Evolutionary conservation across 1,140 invertebrate genomes (phyloP).

Genomic region (Lethocerus indicus): DNA sequence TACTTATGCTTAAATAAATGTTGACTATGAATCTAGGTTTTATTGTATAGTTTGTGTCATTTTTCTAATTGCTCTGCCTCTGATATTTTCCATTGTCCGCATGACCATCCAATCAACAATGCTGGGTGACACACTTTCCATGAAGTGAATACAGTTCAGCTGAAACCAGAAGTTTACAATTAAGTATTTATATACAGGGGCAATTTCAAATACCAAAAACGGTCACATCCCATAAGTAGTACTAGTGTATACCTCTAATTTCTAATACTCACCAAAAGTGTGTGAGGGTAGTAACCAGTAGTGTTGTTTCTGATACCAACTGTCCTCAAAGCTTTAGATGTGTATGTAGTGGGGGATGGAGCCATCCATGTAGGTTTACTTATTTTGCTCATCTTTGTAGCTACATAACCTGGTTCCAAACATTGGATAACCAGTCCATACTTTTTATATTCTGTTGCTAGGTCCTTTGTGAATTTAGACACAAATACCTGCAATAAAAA

Average conservation of each 20-base stretch:
- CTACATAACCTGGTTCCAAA: constrained; percentile 73
- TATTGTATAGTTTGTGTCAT: constrained; percentile 5
- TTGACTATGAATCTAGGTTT: no score
- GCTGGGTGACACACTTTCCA: constrained; percentile 11
- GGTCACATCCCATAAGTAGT: no score
- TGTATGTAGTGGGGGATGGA: constrained; percentile 61
- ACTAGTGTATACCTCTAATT: neutral
- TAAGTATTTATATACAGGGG: no score
- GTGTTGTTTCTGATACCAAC: constrained; percentile 55
- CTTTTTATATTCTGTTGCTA: constrained; percentile 58
- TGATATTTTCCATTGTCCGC: constrained; percentile 15
- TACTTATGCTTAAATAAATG: no score
- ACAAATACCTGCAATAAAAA: constrained; percentile 54
- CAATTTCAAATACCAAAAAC: no score
- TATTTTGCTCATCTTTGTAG: constrained; percentile 86
- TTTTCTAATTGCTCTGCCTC: constrained; percentile 13
- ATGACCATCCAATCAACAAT: constrained; percentile 16
- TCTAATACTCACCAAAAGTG: constrained; percentile 34
- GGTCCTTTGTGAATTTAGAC: constrained; percentile 63
- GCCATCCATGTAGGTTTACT: constrained; percentile 58
- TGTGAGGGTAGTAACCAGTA: constrained; percentile 62
- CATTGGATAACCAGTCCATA: constrained; percentile 71
- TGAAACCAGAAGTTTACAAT: constrained; percentile 3
- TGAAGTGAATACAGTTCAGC: constrained; percentile 11
- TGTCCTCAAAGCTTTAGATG: constrained; percentile 54